These are phyloP conservation scores for Mus pahari DNA, from an alignment of 2,113 vertebrate species.

Conservation along the genomic window DNA sequence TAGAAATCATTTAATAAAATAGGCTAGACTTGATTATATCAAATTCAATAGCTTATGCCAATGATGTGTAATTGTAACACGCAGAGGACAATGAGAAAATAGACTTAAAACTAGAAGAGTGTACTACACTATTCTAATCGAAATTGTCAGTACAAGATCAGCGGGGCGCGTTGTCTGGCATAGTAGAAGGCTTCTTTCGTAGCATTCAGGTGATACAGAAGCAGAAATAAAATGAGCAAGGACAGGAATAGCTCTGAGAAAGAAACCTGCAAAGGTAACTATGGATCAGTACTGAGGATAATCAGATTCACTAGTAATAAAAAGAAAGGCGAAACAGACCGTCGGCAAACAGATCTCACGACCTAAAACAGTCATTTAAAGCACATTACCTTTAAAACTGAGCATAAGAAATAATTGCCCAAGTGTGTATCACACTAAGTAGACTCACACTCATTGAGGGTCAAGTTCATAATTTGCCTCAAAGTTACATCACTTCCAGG, in stretches of 20 bases:
- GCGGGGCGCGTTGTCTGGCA: neutral
- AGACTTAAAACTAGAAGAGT: neutral
- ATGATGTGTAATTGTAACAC: neutral
- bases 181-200: neutral
- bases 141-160: neutral
- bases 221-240: neutral
- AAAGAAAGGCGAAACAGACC: neutral
- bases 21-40: neutral
- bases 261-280: neutral
- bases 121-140: neutral
- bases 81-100: neutral
- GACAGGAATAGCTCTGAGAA: neutral
- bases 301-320: neutral
- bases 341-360: neutral
- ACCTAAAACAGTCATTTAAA: neutral
- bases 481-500: neutral
- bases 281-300: neutral
- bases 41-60: neutral
- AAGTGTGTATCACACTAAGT: neutral
- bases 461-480: neutral
- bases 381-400: neutral
- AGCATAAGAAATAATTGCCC: neutral
- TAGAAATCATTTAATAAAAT: neutral
- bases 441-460: neutral
- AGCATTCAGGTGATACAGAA: neutral